Percentiles rank a stretch among this genome's conserved stretches.
These are phyloP conservation scores for Neolamprologus caudopunctatus DNA, from an alignment of 2,113 vertebrate genomes.

Conservation along the genomic window DNA sequence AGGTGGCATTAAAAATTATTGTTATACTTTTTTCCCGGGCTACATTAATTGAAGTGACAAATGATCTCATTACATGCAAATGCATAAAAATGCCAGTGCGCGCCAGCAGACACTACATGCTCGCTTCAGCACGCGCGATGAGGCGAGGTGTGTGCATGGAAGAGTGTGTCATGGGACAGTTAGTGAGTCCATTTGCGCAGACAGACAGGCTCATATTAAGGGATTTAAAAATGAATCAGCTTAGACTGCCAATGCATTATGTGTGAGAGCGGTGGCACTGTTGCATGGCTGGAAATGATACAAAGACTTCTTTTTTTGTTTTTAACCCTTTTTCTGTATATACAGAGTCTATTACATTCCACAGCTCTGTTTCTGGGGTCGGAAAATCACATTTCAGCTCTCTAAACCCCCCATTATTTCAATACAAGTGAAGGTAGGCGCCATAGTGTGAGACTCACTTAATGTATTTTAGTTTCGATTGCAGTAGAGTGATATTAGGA, in stretches of 20 bases:
- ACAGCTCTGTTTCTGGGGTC: background rate
- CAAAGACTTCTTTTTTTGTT: background rate
- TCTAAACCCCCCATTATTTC: background rate
- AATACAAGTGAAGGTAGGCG: constrained; percentile 18
- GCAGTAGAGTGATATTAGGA: background rate
- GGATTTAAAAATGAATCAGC: constrained; percentile 42
- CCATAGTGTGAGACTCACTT: background rate
- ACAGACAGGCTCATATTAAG: constrained; percentile 24
- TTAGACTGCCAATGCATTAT: constrained; percentile 13
- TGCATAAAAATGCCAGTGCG: background rate
- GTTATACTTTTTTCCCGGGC: constrained; percentile 24
- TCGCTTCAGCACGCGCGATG: background rate
- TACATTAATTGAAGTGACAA: constrained; percentile 35
- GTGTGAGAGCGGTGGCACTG: constrained; percentile 24
- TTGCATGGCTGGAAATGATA: constrained; percentile 5
- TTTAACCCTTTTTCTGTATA: background rate
- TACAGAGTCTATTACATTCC: background rate
- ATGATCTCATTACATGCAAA: constrained; percentile 57
- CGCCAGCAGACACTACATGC: background rate
- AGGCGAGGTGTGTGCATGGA: background rate
- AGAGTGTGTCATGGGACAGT: constrained; percentile 27
- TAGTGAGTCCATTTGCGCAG: constrained; percentile 40
- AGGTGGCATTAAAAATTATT: constrained; percentile 51
- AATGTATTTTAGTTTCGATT: background rate
- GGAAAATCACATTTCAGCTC: constrained; percentile 3